Conservation (phyloP, 2,888 invertebrate genomes). For the Sminthurides aquaticus region DNA sequence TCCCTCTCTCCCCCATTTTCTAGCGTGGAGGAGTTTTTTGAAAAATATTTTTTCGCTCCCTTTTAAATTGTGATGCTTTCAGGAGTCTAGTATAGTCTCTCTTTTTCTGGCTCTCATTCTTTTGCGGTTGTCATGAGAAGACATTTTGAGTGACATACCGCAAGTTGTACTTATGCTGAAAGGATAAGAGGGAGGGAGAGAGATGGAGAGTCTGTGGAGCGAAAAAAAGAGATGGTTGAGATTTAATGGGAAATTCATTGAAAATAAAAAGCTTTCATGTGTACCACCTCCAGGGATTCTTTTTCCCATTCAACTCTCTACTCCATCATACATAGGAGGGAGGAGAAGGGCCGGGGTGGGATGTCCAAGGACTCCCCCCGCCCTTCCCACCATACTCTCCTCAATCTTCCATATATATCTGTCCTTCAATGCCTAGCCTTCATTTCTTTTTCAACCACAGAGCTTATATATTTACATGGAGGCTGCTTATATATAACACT, state of each 20-base stretch:
- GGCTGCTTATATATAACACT: too few species aligned
- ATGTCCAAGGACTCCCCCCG: too few species aligned
- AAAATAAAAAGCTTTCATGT: constrained; percentile 27
- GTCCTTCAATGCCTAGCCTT: too few species aligned
- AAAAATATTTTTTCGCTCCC: not conserved
- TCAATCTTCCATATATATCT: not conserved
- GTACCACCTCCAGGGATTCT: constrained; percentile 15
- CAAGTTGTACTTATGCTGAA: constrained; percentile 4
- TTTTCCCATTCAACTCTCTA: not conserved
- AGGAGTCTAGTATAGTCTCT: not conserved
- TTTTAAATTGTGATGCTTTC: not conserved
- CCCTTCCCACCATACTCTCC: constrained; percentile 8
- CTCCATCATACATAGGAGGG: not conserved
- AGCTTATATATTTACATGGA: too few species aligned
- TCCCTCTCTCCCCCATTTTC: too few species aligned
- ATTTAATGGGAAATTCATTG: constrained; percentile 24
- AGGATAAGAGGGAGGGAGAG: not conserved
- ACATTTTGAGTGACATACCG: constrained; percentile 2
- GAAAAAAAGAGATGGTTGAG: constrained; percentile 8
- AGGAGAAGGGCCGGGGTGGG: constrained; percentile 7
- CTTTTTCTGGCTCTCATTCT: not conserved
- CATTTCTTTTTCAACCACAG: too few species aligned
- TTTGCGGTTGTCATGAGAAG: not conserved
- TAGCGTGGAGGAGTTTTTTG: not conserved
- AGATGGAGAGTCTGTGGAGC: not conserved